Conservation (phyloP, 2,888 invertebrate genomes). For the Galerucella pusilla region DNA sequence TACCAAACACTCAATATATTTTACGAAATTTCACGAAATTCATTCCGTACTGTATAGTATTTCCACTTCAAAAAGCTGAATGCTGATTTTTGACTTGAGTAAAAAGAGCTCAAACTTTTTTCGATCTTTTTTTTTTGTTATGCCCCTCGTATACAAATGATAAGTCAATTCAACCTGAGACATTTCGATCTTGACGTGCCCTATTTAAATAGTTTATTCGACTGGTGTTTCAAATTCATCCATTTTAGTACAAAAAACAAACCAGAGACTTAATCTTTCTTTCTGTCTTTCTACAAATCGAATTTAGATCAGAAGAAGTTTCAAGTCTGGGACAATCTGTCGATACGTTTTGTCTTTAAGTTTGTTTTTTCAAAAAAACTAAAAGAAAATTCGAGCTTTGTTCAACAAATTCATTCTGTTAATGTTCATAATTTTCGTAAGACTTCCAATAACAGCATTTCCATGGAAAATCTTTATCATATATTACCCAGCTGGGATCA, state of each 20-base stretch:
- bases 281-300: neutral
- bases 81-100: no score
- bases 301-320: neutral
- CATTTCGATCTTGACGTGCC: neutral
- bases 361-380: neutral
- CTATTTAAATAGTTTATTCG: neutral
- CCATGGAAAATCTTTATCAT: neutral
- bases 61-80: no score
- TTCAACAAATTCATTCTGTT: no score
- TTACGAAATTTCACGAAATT: no score
- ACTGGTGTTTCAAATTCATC: neutral
- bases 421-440: neutral
- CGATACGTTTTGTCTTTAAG: no score
- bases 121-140: no score
- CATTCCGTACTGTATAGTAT: no score
- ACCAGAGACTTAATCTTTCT: neutral
- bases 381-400: no score
- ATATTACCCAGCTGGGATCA: conserved; percentile 11
- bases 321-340: neutral
- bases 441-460: conserved; percentile 7
- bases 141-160: no score
- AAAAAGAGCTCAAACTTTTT: no score
- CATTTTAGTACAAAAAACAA: neutral
- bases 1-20: no score
- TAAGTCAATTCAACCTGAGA: no score